These are phyloP conservation scores for Hypothenemus hampei DNA, from an alignment of 1,140 invertebrate genomes.

Conservation along the genomic window DNA sequence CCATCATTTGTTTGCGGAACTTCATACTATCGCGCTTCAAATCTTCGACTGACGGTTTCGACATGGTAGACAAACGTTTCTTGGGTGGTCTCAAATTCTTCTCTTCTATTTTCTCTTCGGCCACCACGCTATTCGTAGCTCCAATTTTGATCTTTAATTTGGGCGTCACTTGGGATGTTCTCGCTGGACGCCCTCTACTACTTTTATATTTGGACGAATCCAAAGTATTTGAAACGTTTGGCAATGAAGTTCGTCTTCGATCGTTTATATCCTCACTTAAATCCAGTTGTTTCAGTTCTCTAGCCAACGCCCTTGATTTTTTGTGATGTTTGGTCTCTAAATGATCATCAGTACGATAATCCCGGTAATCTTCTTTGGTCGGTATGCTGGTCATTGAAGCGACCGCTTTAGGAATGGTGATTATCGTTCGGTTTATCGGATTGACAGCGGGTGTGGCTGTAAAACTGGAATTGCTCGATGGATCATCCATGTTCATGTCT, in stretches of 20 bases:
- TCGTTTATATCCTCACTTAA: constrained; percentile 44
- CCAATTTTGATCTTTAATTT: constrained; percentile 83
- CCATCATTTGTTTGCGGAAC: constrained; percentile 73
- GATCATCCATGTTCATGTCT: constrained; percentile 78
- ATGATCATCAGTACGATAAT: constrained; percentile 52
- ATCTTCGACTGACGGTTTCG: constrained; percentile 64
- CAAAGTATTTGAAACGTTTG: constrained; percentile 46
- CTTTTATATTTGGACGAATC: constrained; percentile 47
- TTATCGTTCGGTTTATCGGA: constrained; percentile 64
- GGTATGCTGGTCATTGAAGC: constrained; percentile 80
- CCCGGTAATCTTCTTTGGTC: constrained; percentile 75
- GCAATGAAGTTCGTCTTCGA: constrained; percentile 48
- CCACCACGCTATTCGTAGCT: constrained; percentile 56
- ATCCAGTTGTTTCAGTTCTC: constrained; percentile 55
- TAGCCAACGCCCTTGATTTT: constrained; percentile 49
- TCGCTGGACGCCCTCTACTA: constrained; percentile 50
- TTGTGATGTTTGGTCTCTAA: constrained; percentile 66
- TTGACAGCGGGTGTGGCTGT: constrained; percentile 51
- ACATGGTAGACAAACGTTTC: constrained; percentile 19
- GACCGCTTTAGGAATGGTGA: constrained; percentile 81
- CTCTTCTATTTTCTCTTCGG: constrained; percentile 44
- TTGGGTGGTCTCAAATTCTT: constrained; percentile 53
- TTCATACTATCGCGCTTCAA: constrained; percentile 81
- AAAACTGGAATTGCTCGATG: constrained; percentile 44
- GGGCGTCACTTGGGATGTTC: constrained; percentile 50